phyloP scores from a whole-genome alignment of 2,113 vertebrate species.

The Urocitellus parryii region DNA sequence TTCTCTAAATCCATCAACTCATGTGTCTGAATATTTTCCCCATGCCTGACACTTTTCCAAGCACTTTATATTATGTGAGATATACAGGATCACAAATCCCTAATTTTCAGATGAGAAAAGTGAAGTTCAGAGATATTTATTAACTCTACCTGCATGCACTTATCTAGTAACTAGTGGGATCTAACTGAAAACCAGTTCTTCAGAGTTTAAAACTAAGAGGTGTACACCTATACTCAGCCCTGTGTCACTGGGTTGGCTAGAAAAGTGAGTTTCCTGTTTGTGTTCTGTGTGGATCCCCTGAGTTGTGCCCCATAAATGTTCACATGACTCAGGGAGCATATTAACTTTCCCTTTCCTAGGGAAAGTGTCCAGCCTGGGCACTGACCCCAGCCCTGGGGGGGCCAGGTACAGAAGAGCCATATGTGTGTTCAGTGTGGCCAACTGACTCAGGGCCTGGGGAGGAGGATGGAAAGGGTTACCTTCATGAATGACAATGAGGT shows the following conservation, averaged over 20 bases:
- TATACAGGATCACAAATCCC: background rate
- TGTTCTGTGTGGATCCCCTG: background rate
- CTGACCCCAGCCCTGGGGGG: background rate
- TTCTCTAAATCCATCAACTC: background rate
- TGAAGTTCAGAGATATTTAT: background rate
- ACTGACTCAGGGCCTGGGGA: background rate
- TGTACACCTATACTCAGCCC: background rate
- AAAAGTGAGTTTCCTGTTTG: background rate
- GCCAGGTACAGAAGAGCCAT: background rate
- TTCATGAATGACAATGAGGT: background rate
- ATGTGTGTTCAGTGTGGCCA: background rate
- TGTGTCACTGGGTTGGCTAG: background rate
- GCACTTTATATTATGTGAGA: background rate
- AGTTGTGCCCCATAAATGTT: background rate
- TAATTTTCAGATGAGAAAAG: conserved; percentile 7
- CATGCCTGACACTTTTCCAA: background rate
- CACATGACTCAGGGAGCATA: background rate
- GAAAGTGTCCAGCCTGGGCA: background rate
- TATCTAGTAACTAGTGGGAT: background rate
- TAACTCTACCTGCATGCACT: background rate
- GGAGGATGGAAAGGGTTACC: background rate
- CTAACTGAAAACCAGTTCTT: background rate
- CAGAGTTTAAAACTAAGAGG: background rate
- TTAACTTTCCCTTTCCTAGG: background rate
- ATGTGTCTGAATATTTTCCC: background rate